Percentiles rank a stretch among this genome's conserved stretches.
These are phyloP conservation scores for Phainopepla nitens DNA, from an alignment of 2,113 vertebrate genomes.

Conservation along the genomic window DNA sequence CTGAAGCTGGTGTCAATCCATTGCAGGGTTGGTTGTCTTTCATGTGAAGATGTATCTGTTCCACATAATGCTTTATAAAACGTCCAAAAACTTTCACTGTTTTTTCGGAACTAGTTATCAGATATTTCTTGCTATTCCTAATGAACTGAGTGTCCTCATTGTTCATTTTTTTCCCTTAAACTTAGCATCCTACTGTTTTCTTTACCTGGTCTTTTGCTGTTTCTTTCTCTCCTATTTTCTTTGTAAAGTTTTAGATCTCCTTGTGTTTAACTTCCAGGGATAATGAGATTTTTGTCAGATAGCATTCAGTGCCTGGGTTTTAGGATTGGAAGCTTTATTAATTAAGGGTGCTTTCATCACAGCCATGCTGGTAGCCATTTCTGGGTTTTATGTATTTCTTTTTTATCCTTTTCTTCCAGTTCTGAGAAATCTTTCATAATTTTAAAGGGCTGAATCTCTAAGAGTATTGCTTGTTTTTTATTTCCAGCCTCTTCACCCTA, in stretches of 20 bases:
- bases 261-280: background rate
- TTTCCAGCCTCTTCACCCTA: background rate
- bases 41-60: background rate
- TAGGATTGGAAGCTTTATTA: background rate
- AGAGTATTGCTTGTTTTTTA: background rate
- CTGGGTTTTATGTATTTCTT: background rate
- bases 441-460: background rate
- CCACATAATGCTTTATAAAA: background rate
- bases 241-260: background rate
- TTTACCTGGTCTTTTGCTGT: background rate
- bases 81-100: background rate
- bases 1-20: background rate
- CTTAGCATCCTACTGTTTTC: background rate
- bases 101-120: background rate
- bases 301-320: background rate
- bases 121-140: background rate
- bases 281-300: background rate
- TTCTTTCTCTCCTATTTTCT: background rate
- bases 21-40: background rate
- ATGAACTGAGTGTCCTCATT: background rate
- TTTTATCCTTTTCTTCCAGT: background rate
- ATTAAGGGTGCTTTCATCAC: background rate
- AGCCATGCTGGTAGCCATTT: background rate
- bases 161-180: background rate
- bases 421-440: background rate